phyloP scores from a whole-genome alignment of 1,140 invertebrate genomes.

The Diabrotica undecimpunctata region DNA sequence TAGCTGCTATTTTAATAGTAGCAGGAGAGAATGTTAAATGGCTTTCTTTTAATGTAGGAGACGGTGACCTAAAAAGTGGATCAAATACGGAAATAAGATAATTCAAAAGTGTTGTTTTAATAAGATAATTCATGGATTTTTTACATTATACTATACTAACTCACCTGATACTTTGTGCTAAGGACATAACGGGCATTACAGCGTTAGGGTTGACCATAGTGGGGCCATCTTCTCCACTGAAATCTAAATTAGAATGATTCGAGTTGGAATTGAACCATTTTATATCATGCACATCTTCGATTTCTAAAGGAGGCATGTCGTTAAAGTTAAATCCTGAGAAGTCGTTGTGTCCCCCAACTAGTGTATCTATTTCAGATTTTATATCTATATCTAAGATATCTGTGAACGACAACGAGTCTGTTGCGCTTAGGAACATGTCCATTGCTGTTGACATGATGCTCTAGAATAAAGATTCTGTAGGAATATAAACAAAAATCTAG shows the following conservation, averaged over 20 bases:
- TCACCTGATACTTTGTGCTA: constrained; percentile 45
- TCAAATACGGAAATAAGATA: neutral
- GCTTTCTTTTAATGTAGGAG: constrained; percentile 56
- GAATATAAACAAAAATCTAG: too few relatives aligned
- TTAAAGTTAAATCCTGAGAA: constrained; percentile 60
- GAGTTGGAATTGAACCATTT: constrained; percentile 55
- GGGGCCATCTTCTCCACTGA: constrained; percentile 67
- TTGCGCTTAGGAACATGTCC: constrained; percentile 54
- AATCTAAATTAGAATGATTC: constrained; percentile 61
- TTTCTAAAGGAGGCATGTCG: constrained; percentile 61
- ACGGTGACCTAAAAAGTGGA: constrained; percentile 26
- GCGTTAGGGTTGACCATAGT: constrained; percentile 79
- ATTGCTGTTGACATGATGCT: constrained; percentile 46
- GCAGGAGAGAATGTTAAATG: constrained; percentile 64
- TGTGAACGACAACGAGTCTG: constrained; percentile 62
- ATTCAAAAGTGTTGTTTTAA: too few relatives aligned
- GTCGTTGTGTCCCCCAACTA: constrained; percentile 64
- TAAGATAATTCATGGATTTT: neutral
- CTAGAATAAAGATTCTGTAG: too few relatives aligned
- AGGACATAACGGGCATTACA: constrained; percentile 54
- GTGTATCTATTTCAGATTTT: constrained; percentile 73
- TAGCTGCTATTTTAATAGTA: constrained; percentile 56
- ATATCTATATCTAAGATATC: constrained; percentile 80
- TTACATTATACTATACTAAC: neutral
- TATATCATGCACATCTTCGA: constrained; percentile 60